These are phyloP conservation scores for Trachelus iudaicus DNA, from an alignment of 2,888 invertebrate species.

Conservation along the genomic window DNA sequence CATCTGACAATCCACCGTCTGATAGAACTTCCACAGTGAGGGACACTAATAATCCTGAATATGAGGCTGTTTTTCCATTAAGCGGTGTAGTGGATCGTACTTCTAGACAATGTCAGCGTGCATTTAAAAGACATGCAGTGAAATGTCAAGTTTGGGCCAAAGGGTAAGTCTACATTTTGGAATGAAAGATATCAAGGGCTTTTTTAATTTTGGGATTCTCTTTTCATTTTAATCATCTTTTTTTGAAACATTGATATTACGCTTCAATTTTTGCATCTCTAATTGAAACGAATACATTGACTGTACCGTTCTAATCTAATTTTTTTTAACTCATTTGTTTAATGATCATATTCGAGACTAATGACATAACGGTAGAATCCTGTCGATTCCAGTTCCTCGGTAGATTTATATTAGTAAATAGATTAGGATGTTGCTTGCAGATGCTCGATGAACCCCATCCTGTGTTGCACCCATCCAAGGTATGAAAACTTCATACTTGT, in stretches of 20 bases:
- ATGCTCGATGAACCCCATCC: slow-evolving; percentile 64
- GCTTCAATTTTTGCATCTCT: not conserved
- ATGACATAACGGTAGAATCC: not conserved
- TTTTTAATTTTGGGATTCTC: not conserved
- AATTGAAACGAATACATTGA: not conserved
- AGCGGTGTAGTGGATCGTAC: slow-evolving; percentile 83
- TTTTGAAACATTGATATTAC: not conserved
- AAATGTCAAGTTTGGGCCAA: slow-evolving; percentile 93
- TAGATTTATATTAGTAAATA: slow-evolving; percentile 49
- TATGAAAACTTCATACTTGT: slow-evolving; percentile 49
- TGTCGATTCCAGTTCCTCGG: slow-evolving; percentile 6
- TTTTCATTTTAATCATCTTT: not conserved
- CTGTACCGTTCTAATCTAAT: not conserved
- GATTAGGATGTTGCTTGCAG: slow-evolving; percentile 63
- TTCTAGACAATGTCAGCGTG: slow-evolving; percentile 82
- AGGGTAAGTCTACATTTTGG: slow-evolving; percentile 75
- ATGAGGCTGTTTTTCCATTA: slow-evolving; percentile 77
- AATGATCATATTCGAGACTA: not conserved
- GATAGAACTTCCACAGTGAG: slow-evolving; percentile 84
- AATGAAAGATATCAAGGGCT: not conserved
- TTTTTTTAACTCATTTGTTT: not conserved
- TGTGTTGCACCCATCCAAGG: slow-evolving; percentile 65
- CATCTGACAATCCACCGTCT: slow-evolving; percentile 79
- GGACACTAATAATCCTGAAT: slow-evolving; percentile 90
- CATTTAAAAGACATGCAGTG: slow-evolving; percentile 88